Percentiles rank a stretch among this genome's conserved stretches.
phyloP scores from a whole-genome alignment of 2,797 vertebrate genomes.

The Urophycis tenuis region DNA sequence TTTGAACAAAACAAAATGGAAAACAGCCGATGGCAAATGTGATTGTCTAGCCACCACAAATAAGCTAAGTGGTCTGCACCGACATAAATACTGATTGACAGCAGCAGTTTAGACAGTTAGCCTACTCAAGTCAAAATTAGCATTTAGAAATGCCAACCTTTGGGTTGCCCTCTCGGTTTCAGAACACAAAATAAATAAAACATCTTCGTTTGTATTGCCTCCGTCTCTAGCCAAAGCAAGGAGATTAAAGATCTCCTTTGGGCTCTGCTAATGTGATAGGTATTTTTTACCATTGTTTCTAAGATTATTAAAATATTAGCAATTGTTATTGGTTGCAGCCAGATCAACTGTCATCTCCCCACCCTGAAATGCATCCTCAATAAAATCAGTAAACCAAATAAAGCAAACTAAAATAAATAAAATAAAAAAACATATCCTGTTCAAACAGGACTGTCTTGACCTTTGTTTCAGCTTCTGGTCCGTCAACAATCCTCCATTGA shows the following conservation, averaged over 20 bases:
- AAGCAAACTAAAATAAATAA: background rate
- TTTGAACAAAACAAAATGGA: background rate
- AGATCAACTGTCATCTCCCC: background rate
- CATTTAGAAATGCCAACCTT: too few species aligned
- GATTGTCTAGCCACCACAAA: too few species aligned
- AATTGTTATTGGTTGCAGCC: background rate
- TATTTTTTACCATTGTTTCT: background rate
- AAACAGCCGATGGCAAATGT: background rate
- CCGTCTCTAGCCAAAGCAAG: too few species aligned
- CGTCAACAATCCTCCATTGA: background rate
- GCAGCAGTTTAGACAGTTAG: too few species aligned
- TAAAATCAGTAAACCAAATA: background rate
- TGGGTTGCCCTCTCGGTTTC: too few species aligned
- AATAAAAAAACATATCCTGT: background rate
- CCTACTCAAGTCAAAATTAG: background rate
- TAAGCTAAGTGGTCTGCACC: background rate
- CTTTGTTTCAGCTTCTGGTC: background rate
- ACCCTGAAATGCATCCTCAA: slow-evolving; percentile 1
- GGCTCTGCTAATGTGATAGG: background rate
- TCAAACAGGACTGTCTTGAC: background rate
- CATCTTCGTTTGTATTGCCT: too few species aligned
- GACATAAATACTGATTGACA: background rate
- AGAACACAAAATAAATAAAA: too few species aligned
- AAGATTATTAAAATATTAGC: background rate
- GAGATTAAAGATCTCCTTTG: background rate